Conservation (phyloP, 2,113 vertebrate species). For the Prunella himalayana region DNA sequence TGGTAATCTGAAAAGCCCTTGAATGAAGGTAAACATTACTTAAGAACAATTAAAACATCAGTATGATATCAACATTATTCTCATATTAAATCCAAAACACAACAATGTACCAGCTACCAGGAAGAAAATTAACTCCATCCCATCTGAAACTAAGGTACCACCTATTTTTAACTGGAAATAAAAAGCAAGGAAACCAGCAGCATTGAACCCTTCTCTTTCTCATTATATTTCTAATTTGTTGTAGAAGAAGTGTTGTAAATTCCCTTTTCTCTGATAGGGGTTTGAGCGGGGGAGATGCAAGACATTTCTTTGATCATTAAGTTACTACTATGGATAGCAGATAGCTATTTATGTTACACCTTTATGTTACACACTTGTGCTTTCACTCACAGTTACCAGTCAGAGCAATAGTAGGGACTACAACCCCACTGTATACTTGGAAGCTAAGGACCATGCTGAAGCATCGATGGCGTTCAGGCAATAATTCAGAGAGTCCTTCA, state of each 20-base stretch:
- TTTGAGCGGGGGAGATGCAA: not conserved
- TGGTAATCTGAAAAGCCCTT: not conserved
- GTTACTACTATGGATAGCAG: not conserved
- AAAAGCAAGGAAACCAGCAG: not conserved
- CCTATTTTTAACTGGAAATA: not conserved
- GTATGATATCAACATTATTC: not conserved
- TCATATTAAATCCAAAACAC: not conserved
- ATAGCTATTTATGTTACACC: not conserved
- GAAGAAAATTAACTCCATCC: not conserved
- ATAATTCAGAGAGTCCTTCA: not conserved
- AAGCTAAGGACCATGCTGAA: not conserved
- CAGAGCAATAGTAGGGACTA: not conserved
- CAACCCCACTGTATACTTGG: not conserved
- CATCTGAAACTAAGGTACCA: not conserved
- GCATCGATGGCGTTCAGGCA: not conserved
- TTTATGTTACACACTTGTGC: not conserved
- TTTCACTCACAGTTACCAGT: not conserved
- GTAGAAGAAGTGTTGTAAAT: not conserved
- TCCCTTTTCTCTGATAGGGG: not conserved
- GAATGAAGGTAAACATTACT: not conserved
- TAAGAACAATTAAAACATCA: not conserved
- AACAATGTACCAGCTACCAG: not conserved
- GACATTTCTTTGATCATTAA: not conserved
- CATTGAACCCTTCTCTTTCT: not conserved
- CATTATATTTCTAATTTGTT: not conserved